Evolutionary conservation across 2,113 vertebrate species (phyloP).

Genomic region (Nettapus auritus): DNA sequence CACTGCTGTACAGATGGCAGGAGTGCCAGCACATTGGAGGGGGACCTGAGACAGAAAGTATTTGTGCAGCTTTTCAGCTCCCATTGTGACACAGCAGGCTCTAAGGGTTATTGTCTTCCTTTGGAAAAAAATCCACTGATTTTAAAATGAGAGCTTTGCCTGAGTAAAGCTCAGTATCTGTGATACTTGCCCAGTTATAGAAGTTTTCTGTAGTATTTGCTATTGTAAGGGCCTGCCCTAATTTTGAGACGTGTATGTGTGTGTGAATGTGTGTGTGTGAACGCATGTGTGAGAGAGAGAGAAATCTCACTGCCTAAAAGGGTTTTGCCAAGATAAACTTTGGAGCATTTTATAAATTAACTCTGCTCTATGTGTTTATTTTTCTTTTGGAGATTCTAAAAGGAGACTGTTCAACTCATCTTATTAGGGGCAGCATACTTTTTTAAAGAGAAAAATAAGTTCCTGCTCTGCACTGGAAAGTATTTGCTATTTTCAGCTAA

Average conservation of each 20-base stretch:
- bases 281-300: slow-evolving; percentile 27
- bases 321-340: slow-evolving; percentile 73
- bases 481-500: slow-evolving; percentile 68
- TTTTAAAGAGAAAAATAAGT: slow-evolving; percentile 58
- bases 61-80: rapidly evolving
- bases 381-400: slow-evolving; percentile 77
- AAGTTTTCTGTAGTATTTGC: not conserved
- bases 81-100: not conserved
- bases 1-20: rapidly evolving
- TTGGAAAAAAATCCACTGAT: not conserved
- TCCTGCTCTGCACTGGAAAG: slow-evolving; percentile 58
- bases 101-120: not conserved
- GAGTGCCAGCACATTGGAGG: not conserved
- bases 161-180: not conserved
- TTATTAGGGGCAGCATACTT: slow-evolving; percentile 63
- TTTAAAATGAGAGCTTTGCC: slow-evolving; percentile 12
- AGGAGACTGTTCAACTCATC: slow-evolving; percentile 68
- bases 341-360: slow-evolving; percentile 79
- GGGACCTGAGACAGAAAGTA: not conserved
- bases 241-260: not conserved
- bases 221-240: slow-evolving; percentile 10
- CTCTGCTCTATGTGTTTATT: slow-evolving; percentile 74
- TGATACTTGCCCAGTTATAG: not conserved
- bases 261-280: not conserved
- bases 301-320: slow-evolving; percentile 66